Evolutionary conservation across 1,140 invertebrate species (phyloP).

Genomic region (Brachionus calyciflorus): DNA sequence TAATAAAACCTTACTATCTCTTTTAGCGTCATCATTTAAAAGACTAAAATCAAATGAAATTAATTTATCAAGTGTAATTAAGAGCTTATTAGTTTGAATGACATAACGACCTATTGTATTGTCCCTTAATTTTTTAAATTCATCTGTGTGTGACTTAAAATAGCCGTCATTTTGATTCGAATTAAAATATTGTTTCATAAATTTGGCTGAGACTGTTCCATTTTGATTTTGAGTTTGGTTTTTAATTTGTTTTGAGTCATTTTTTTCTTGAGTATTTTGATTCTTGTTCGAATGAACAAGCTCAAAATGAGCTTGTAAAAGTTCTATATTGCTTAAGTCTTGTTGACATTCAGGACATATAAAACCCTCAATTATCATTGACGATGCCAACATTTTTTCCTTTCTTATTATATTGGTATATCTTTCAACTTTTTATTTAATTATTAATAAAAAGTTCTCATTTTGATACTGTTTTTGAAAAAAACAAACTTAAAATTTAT

Average conservation of each 20-base stretch:
- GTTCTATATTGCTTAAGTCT: constrained; percentile 76
- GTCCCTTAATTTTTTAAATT: constrained; percentile 74
- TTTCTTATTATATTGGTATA: no score
- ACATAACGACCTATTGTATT: constrained; percentile 78
- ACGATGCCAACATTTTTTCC: constrained; percentile 1
- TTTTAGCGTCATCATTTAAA: constrained; percentile 10
- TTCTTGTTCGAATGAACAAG: constrained; percentile 71
- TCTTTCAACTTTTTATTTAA: no score
- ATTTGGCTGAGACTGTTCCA: neutral
- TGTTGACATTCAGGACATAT: constrained; percentile 87
- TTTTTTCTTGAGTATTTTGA: neutral
- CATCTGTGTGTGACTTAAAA: constrained; percentile 66
- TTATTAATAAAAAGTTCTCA: no score
- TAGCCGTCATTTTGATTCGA: neutral
- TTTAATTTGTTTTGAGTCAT: neutral
- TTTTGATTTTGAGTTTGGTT: neutral
- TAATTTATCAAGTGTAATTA: constrained; percentile 88
- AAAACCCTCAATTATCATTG: constrained; percentile 77
- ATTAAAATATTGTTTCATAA: constrained; percentile 38
- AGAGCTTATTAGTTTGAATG: constrained; percentile 87
- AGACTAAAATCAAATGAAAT: constrained; percentile 65
- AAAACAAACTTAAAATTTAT: no score
- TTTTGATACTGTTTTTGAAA: no score
- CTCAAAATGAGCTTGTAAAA: constrained; percentile 82
- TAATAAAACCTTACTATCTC: constrained; percentile 66